phyloP scores from a whole-genome alignment of 2,113 vertebrate species.

The Rhombomys opimus region DNA sequence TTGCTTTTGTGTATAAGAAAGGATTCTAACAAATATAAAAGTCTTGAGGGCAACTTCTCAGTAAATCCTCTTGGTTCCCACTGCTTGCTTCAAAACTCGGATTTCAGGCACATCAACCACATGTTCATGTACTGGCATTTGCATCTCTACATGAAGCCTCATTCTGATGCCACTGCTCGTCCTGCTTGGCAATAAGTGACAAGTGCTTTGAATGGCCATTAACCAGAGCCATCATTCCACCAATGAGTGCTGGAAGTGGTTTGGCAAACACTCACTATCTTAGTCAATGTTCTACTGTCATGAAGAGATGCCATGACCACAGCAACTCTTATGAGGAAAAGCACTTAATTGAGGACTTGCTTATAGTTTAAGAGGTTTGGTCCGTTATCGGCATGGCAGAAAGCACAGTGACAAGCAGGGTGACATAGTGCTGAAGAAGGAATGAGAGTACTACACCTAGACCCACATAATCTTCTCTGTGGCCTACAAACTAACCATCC shows the following conservation, averaged over 20 bases:
- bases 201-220: not conserved
- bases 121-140: not conserved
- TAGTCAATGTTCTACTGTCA: not conserved
- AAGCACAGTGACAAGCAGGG: not conserved
- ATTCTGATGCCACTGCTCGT: not conserved
- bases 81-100: not conserved
- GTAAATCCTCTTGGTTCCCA: not conserved
- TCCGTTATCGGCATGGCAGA: not conserved
- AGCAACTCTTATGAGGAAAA: not conserved
- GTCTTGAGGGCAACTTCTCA: not conserved
- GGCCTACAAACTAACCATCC: not conserved
- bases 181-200: not conserved
- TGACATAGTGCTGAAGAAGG: not conserved
- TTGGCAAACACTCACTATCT: not conserved
- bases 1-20: not conserved
- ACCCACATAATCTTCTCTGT: not conserved
- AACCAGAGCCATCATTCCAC: not conserved
- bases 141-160: not conserved
- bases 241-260: not conserved
- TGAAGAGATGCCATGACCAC: not conserved
- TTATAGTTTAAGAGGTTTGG: not conserved
- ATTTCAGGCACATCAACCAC: not conserved
- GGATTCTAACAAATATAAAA: not conserved
- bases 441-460: not conserved
- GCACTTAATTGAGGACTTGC: not conserved